Base-by-base conservation (phyloP, 2,888 invertebrate genomes). In the Peribatodes rhomboidaria region DNA sequence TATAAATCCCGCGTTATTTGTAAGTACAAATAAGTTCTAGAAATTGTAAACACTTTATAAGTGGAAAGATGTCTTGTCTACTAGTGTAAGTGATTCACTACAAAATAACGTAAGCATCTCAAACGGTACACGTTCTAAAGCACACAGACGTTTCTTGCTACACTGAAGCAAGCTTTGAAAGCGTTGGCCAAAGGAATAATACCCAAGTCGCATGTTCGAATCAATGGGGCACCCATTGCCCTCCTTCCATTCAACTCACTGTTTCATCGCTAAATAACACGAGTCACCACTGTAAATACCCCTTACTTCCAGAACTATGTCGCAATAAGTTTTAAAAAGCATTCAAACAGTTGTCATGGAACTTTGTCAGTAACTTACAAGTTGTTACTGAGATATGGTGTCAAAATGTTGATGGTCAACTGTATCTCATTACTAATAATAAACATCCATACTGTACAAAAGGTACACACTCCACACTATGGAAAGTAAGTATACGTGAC, bases 401-500 rank as follows among this genome's bases (percentile, higher is more conserved):
- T 39, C 44, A 63, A 57, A 57, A n/a, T 50, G 20, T 37, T 13
- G 37, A 16, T 8, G 22, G 8, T 22, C 16, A 10, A 46, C 53
- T 42, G 53, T 54, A 50, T 42, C 67, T 75, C 70, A 77, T 81
- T 78, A n/a, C n/a, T n/a, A 77, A 79, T 78, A 80, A 79, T 77
- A 75, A 77, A 82, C 82, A 78, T 78, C 74, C 70, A 68, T 65
- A 61, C 65, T 57, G 64, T 70, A 82, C 75, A 82, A 81, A 80
- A 78, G 73, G 63, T 76, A 60, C 54, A 70, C 57, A 68, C 71
- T 76, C 59, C 54, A 70, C 57, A 68, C 71, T 68, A 74, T 70
- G 69, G 65, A 74, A 73, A 74, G 68, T 72, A 65, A 72, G 69
- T 65, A 79, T 76, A 82, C 81, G 82, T 85, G 84, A 83, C 83